Percentiles rank a stretch among this genome's conserved stretches.
Conservation (phyloP, 2,797 vertebrate genomes). For the Ataeniobius toweri region DNA sequence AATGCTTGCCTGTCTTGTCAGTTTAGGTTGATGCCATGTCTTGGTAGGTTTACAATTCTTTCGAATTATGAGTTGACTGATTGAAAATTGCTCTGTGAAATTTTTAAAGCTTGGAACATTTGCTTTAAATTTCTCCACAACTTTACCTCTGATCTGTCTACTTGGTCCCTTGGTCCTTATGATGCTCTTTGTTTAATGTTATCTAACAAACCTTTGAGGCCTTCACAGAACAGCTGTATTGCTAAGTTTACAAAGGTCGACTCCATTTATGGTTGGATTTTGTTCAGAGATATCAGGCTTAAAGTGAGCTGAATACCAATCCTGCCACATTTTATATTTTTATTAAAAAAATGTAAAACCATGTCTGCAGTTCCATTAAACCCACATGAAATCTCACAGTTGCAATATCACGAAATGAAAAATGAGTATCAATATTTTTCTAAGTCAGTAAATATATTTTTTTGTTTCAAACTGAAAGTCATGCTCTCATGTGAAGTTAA, state of each 20-base stretch:
- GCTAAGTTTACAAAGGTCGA: neutral
- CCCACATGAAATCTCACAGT: neutral
- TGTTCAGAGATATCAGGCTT: neutral
- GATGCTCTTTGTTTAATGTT: neutral
- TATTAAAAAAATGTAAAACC: neutral
- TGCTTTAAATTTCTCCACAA: neutral
- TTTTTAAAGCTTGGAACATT: neutral
- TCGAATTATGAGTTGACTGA: neutral
- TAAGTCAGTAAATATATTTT: neutral
- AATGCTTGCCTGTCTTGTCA: neutral
- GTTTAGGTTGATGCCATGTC: neutral
- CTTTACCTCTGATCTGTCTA: neutral
- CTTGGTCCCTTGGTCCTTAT: neutral
- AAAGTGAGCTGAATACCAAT: neutral
- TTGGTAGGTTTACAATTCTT: neutral
- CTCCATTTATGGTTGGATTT: neutral
- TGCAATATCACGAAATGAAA: neutral
- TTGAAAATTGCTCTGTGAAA: neutral
- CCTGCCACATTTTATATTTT: too few relatives aligned
- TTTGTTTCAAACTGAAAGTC: neutral
- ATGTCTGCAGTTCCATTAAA: neutral
- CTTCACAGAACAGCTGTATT: too few relatives aligned
- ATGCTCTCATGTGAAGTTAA: slow-evolving; percentile 8
- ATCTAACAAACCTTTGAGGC: neutral
- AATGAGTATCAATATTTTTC: neutral